These are phyloP conservation scores for Stenchaetothrips biformis DNA, from an alignment of 2,888 invertebrate species.

Conservation along the genomic window DNA sequence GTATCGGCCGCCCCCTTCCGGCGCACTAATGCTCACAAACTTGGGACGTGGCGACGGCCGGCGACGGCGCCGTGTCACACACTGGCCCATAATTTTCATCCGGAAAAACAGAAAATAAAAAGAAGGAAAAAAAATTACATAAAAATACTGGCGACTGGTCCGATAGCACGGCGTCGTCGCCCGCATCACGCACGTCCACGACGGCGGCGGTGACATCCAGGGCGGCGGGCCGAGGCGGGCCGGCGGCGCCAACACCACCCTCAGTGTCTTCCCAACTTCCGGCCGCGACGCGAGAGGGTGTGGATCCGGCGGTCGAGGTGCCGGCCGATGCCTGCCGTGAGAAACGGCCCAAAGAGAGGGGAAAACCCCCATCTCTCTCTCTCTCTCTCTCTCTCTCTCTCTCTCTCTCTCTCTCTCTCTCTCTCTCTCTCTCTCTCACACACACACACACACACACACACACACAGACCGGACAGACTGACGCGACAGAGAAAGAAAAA, in stretches of 20 bases:
- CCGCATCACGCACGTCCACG: too few species aligned
- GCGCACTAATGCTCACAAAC: too few species aligned
- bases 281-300: neutral
- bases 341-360: neutral
- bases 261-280: too few species aligned
- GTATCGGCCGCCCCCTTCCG: too few species aligned
- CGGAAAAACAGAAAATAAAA: too few species aligned
- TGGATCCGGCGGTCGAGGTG: neutral
- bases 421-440: neutral
- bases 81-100: too few species aligned
- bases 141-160: too few species aligned
- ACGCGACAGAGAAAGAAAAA: neutral
- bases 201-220: neutral
- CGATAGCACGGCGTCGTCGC: too few species aligned
- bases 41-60: too few species aligned
- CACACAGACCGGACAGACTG: neutral
- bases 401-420: neutral
- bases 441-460: neutral
- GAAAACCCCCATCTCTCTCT: neutral
- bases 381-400: conserved; percentile 5
- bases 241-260: neutral
- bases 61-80: too few species aligned
- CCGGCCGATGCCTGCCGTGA: neutral
- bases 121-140: too few species aligned
- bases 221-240: neutral